phyloP scores from a whole-genome alignment of 2,888 invertebrate genomes.

The Tipula helvola region DNA sequence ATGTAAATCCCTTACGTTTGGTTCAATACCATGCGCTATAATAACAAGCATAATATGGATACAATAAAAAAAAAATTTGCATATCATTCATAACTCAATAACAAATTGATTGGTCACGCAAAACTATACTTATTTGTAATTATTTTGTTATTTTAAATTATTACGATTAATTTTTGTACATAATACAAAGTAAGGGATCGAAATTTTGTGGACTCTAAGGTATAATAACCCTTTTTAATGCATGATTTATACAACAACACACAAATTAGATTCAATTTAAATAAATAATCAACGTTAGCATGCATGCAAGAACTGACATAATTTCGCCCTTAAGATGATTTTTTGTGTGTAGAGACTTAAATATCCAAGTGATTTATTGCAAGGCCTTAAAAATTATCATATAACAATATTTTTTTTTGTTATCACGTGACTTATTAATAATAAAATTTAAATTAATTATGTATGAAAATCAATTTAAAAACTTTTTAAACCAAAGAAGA shows the following conservation, averaged over 20 bases:
- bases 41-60: too few species aligned
- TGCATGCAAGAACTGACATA: background rate
- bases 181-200: background rate
- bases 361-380: background rate
- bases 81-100: background rate
- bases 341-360: background rate
- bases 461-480: background rate
- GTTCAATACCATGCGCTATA: background rate
- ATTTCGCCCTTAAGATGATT: background rate
- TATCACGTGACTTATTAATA: background rate
- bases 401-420: background rate
- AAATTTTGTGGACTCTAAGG: background rate
- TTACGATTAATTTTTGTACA: background rate
- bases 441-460: background rate
- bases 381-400: background rate
- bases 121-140: background rate
- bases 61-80: background rate
- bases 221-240: background rate
- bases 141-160: background rate
- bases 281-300: background rate
- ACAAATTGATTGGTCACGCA: background rate
- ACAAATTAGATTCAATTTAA: background rate
- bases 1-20: background rate
- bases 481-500: background rate
- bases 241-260: background rate